Percentiles rank a stretch among this genome's conserved stretches.
Evolutionary conservation across 2,888 invertebrate genomes (phyloP).

Genomic region (Meteorus colon): DNA sequence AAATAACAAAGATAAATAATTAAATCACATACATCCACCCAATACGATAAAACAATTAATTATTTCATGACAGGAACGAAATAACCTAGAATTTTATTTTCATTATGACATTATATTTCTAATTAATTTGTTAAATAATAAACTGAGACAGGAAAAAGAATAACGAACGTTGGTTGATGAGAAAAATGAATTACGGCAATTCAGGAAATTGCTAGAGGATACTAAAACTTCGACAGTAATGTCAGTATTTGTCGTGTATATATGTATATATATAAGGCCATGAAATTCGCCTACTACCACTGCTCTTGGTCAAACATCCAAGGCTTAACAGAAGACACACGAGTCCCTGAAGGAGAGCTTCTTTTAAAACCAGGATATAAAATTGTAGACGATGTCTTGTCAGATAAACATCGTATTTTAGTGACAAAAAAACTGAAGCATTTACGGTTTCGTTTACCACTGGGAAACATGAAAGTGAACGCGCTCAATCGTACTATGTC

Average conservation of each 20-base stretch:
- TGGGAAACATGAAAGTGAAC: background rate
- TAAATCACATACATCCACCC: background rate
- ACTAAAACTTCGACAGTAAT: background rate
- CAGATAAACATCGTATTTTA: conserved; percentile 15
- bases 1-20: background rate
- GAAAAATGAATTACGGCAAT: background rate
- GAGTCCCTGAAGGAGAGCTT: conserved; percentile 2
- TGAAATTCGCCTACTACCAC: background rate
- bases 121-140: background rate
- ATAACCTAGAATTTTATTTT: background rate
- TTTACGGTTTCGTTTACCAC: conserved; percentile 18
- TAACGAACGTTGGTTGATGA: background rate
- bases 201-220: background rate
- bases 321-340: conserved; percentile 21
- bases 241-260: background rate
- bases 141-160: background rate
- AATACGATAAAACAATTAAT: background rate
- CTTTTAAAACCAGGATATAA: conserved; percentile 21
- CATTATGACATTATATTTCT: background rate
- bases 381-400: conserved; percentile 7
- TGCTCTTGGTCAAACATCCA: conserved; percentile 29
- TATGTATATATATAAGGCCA: background rate
- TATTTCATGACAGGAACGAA: background rate
- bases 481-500: background rate
- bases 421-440: conserved; percentile 17